Evolutionary conservation across 2,888 invertebrate species (phyloP), one percentile per base, ranked within the genome.

Genomic region (Caenorhabditis panamensis): DNA sequence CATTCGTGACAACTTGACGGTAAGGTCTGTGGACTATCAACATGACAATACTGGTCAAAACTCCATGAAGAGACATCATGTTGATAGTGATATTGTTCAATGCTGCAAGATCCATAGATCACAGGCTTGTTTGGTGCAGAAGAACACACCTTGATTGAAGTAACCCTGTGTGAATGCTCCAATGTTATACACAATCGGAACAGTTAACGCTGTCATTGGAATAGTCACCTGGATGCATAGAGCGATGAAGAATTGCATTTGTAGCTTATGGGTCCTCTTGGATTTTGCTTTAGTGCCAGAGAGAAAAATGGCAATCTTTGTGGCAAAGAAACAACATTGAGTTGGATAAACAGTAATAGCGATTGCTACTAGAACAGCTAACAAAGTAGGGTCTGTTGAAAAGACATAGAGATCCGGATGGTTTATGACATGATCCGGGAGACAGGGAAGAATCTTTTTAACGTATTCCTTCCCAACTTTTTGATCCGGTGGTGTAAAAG

Each of bases 201-300:
- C n/a, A n/a, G n/a, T n/a, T n/a, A n/a, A n/a, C n/a, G n/a, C n/a
- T n/a, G n/a, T n/a, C 31, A 31, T 31, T 31, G 31, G 31, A 31
- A 31, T 31, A 6, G 31, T 31, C 5, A 31, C 31, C 9, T 69
- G 69, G 22, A 69, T 53, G 28, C 51, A 53, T 4, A 69, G n/a
- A 44, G 61, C 61, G 41, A 61, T 61, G 22, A 69, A 69, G 26
- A 69, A 69, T 13, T 69, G 69, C 22, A 69, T 11, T 36, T 69
- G 69, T 5, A 69, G 69, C 37, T 61, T 69, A 20, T 69, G 61
- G 28, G 69, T 69, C 28, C 49, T 51, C 41, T 69, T 37, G 0
- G 69, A 69, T 44, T 58, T 61, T 8, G 69, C 69, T 41, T 53
- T 61, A 13, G 58, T 58, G 24, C 69, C 61, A 6, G 69, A 69